Base-by-base conservation (phyloP, 2,113 vertebrate species). In the Danionella cerebrum region DNA sequence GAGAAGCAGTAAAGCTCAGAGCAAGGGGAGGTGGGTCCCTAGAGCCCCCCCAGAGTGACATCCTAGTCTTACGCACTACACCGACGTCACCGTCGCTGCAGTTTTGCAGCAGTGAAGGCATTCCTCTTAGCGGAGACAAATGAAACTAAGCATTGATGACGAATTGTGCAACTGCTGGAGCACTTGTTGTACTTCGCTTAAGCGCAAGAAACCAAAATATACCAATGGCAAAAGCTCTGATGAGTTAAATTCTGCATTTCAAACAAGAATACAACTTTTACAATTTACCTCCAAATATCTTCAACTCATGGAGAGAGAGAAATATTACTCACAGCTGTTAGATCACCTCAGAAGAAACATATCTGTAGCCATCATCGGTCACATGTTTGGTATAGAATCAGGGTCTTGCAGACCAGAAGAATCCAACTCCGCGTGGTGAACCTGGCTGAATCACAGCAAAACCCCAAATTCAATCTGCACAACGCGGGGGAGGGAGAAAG, bases 321-420 rank as follows among this genome's bases (percentile, higher is more conserved):
- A 22, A 18, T 11, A 18, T 31, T 81, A 87, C 82, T 84, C 80
- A 86, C 82, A 79, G 72, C 25, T 62, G 45, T 79, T 52, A 70
- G 76, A 57, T 76, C 52, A 67, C 25, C n/a, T 36, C 48, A 71
- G 65, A 71, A 38, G 71, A 71, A 38, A 70, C 80, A 67, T 60
- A 52, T 69, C 19, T 67, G 50, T 71, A 65, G 71, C 63, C 60
- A 44, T 38, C 38, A 38, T 73, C 54, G 55, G 33, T 66, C 72
- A 50, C 58, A 67, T 45, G 38, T 59, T 66, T 78, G 71, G 78
- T 80, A 72, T 75, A 72, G 73, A 63, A 69, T 72, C 71, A 76
- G 44, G 24, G 58, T 42, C 50, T 31, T 0, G 39, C 66, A 72
- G 53, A 14, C 21, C 47, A 39, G 45, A 57, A 44, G 5, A 10